Evolutionary conservation across 2,113 vertebrate genomes (phyloP).

Genomic region (Propithecus coquereli): DNA sequence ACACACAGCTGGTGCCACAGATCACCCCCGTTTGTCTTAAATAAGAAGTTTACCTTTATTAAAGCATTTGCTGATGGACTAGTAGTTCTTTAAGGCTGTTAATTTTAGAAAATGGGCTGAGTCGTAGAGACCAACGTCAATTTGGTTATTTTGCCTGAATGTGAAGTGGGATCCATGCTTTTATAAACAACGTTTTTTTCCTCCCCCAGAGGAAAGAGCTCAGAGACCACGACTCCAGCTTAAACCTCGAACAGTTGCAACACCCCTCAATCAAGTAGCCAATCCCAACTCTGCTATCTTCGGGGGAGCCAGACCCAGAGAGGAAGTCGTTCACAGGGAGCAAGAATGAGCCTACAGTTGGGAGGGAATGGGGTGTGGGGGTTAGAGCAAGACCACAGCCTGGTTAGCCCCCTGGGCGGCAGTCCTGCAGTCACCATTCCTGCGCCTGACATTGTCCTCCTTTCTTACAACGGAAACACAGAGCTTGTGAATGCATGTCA

Average conservation of each 20-base stretch:
- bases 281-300: constrained; percentile 99
- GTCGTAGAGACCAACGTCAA: background rate
- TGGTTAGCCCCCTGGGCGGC: constrained; percentile 81
- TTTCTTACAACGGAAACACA: constrained; percentile 85
- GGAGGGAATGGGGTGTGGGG: constrained; percentile 77
- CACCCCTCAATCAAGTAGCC: constrained; percentile 99
- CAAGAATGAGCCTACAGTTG: constrained; percentile 86
- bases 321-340: constrained; percentile 93
- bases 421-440: constrained; percentile 85
- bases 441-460: constrained; percentile 83
- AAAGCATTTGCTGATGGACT: accelerated
- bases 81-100: background rate
- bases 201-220: constrained; percentile 93
- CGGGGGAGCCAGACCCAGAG: constrained; percentile 96
- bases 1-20: background rate
- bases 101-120: background rate
- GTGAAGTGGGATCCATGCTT: background rate
- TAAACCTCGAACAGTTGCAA: constrained; percentile 96
- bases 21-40: background rate
- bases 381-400: constrained; percentile 74
- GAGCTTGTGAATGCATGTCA: constrained; percentile 95
- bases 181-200: background rate
- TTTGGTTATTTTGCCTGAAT: background rate
- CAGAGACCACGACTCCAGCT: constrained; percentile 97
- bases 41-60: background rate